These are phyloP conservation scores for Ctenoplectra terminalis DNA, from an alignment of 1,140 invertebrate genomes.

Conservation along the genomic window DNA sequence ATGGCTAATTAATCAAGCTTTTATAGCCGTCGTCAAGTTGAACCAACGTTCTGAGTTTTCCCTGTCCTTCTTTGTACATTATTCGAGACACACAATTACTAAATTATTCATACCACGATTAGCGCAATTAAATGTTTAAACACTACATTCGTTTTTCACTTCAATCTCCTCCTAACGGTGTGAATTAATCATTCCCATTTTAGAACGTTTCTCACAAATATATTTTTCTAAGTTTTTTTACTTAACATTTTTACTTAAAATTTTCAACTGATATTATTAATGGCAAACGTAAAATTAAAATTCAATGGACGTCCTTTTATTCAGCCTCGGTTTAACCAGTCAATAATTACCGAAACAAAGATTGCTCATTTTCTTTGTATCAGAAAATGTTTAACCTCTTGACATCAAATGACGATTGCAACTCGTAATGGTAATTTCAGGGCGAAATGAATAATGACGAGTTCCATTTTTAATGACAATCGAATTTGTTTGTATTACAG, in stretches of 20 bases:
- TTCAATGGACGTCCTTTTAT: too few species aligned
- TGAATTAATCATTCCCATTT: not conserved
- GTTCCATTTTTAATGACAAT: too few species aligned
- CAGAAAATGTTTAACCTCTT: too few species aligned
- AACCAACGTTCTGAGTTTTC: not conserved
- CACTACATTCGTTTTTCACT: conserved; percentile 60
- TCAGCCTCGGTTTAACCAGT: too few species aligned
- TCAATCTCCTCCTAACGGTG: conserved; percentile 18
- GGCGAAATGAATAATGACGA: too few species aligned
- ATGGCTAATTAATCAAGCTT: conserved; percentile 73
- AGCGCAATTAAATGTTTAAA: conserved; percentile 66
- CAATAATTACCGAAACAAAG: too few species aligned
- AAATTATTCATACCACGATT: conserved; percentile 69
- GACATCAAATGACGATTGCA: too few species aligned
- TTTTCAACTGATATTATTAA: too few species aligned
- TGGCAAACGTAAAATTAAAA: too few species aligned
- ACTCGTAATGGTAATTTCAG: too few species aligned
- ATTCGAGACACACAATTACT: conserved; percentile 20
- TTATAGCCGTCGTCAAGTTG: conserved; percentile 56
- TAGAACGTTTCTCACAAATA: conserved; percentile 38
- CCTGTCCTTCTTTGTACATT: conserved; percentile 2
- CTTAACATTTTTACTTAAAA: not conserved
- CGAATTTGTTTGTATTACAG: too few species aligned
- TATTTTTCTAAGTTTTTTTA: conserved; percentile 27
- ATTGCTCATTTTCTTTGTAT: too few species aligned